Percentiles rank a stretch among this genome's conserved stretches.
phyloP scores from a whole-genome alignment of 2,888 invertebrate genomes.

The Pammene fasciana region DNA sequence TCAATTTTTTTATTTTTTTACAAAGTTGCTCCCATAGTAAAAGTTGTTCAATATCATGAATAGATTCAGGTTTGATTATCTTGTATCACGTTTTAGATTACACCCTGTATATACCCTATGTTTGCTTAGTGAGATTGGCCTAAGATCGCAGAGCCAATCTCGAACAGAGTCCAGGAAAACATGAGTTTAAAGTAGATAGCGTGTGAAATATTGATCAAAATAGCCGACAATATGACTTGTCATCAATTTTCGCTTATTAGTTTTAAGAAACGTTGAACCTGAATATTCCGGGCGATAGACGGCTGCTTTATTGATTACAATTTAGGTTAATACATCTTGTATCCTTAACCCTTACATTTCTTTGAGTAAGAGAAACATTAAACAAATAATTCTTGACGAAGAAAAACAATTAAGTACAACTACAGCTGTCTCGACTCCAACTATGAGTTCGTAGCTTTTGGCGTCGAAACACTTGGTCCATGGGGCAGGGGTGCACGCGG shows the following conservation, averaged over 20 bases:
- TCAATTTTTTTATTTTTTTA: too few relatives aligned
- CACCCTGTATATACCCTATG: background rate
- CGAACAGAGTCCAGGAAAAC: background rate
- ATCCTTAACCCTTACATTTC: too few relatives aligned
- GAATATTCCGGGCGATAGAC: background rate
- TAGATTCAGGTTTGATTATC: too few relatives aligned
- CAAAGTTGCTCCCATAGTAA: too few relatives aligned
- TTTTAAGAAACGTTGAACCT: conserved; percentile 7
- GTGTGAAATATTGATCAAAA: conserved; percentile 10
- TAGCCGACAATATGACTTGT: background rate
- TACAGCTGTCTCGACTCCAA: background rate
- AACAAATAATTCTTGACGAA: too few relatives aligned
- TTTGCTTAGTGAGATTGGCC: background rate
- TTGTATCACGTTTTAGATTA: too few relatives aligned
- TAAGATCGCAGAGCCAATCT: background rate
- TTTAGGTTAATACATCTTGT: background rate
- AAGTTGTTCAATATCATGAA: too few relatives aligned
- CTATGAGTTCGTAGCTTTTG: too few relatives aligned
- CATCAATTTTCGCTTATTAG: conserved; percentile 13
- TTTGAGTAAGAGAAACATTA: too few relatives aligned
- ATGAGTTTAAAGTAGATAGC: conserved; percentile 2
- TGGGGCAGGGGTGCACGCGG: too few relatives aligned
- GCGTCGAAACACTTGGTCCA: too few relatives aligned
- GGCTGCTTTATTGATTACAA: background rate
- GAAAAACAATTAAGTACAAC: too few relatives aligned